These are phyloP conservation scores for Tokudaia tokunoshimensis DNA, from an alignment of 2,797 vertebrate species.

Conservation along the genomic window DNA sequence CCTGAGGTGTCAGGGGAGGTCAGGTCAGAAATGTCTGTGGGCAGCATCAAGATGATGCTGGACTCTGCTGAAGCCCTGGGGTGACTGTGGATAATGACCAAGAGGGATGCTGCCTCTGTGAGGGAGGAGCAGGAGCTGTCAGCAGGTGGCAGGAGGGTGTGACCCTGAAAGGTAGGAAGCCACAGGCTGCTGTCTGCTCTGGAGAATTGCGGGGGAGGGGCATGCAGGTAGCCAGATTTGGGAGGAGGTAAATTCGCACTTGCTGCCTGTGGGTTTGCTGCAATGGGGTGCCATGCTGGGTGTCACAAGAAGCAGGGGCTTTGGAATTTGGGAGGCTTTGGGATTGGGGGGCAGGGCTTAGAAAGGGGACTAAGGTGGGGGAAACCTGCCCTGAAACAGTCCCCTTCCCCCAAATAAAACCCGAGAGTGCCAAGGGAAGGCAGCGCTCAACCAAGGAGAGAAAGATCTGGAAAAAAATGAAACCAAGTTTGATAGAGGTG, in stretches of 20 bases:
- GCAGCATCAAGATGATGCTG: rapidly evolving
- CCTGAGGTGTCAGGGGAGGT: not conserved
- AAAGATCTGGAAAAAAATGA: not conserved
- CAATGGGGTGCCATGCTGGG: rapidly evolving
- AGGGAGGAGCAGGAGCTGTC: not conserved
- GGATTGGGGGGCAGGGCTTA: not conserved
- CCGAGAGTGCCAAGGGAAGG: rapidly evolving
- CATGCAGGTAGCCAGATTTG: not conserved
- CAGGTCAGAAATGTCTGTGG: not conserved
- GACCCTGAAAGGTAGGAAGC: not conserved
- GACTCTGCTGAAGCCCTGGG: not conserved
- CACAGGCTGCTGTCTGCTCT: not conserved
- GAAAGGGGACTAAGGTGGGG: not conserved
- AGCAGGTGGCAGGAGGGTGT: not conserved
- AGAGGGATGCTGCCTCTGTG: not conserved
- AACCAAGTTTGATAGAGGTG: not conserved
- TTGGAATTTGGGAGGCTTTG: not conserved
- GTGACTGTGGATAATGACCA: not conserved
- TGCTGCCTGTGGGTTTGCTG: too few relatives aligned
- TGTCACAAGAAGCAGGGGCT: not conserved
- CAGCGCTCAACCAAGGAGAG: not conserved
- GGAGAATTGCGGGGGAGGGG: not conserved
- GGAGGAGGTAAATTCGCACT: too few relatives aligned
- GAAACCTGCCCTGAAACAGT: rapidly evolving
- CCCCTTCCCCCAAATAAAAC: not conserved